Evolutionary conservation across 2,113 vertebrate genomes (phyloP).

Genomic region (Apeltes quadracus): DNA sequence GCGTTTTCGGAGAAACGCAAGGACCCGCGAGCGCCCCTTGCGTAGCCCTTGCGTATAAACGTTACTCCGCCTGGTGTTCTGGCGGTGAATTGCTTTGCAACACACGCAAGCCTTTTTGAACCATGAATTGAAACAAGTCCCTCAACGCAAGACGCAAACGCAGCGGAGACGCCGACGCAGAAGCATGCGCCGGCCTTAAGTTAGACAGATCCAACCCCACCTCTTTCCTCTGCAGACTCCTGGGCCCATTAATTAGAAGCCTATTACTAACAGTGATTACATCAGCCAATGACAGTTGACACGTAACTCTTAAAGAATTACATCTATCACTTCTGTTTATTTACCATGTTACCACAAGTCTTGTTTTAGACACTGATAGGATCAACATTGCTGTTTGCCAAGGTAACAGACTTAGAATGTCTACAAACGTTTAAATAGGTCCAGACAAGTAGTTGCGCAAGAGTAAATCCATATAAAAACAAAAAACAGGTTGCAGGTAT

Average conservation of each 20-base stretch:
- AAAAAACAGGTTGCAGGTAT: neutral
- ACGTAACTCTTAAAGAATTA: neutral
- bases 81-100: too few relatives aligned
- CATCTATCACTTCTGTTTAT: neutral
- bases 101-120: too few relatives aligned
- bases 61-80: too few relatives aligned
- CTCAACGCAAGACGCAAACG: too few relatives aligned
- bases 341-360: neutral
- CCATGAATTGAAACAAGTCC: too few relatives aligned
- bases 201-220: too few relatives aligned
- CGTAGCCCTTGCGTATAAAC: too few relatives aligned
- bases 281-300: neutral
- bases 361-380: neutral
- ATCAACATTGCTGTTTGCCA: neutral
- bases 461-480: neutral
- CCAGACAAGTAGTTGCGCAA: neutral
- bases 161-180: too few relatives aligned
- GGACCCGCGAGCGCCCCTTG: too few relatives aligned
- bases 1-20: too few relatives aligned
- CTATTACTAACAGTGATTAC: neutral
- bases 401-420: neutral
- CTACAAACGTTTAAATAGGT: slow-evolving; percentile 3
- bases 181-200: too few relatives aligned
- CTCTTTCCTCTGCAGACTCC: neutral
- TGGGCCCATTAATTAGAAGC: neutral